A percentile compares a stretch with the other conserved stretches of the same genome.
These are phyloP conservation scores for Columba livia DNA, from an alignment of 2,113 vertebrate genomes.

Conservation along the genomic window DNA sequence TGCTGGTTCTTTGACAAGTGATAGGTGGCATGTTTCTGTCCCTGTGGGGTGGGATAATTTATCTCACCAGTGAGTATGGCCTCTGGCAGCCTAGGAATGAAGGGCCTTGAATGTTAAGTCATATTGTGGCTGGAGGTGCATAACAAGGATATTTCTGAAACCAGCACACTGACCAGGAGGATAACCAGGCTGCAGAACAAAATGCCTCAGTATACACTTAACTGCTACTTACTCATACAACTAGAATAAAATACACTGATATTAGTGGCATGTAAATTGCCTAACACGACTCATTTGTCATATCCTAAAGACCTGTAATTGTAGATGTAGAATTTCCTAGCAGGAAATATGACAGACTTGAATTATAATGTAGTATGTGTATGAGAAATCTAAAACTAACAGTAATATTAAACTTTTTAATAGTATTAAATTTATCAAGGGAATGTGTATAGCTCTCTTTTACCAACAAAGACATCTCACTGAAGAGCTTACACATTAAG, in stretches of 20 bases:
- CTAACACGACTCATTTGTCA: background rate
- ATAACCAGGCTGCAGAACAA: background rate
- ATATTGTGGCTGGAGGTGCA: background rate
- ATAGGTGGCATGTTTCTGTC: constrained; percentile 19
- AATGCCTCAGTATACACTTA: background rate
- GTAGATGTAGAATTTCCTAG: background rate
- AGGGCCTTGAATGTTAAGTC: constrained; percentile 7
- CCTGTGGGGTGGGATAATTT: background rate
- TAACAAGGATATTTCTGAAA: constrained; percentile 8
- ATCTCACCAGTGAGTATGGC: constrained; percentile 15
- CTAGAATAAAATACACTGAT: background rate
- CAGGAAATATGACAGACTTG: background rate
- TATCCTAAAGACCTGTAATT: background rate
- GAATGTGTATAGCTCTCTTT: background rate
- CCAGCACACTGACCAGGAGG: background rate
- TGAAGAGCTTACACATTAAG: background rate
- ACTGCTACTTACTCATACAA: background rate
- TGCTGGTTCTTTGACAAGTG: constrained; percentile 9
- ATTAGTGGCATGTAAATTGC: background rate
- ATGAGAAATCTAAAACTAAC: background rate
- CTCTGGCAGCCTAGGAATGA: background rate
- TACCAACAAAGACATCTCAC: background rate
- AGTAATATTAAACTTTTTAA: background rate
- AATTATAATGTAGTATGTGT: background rate
- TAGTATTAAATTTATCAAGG: background rate